phyloP scores from a whole-genome alignment of 2,113 vertebrate species.

The Elephas maximus region DNA sequence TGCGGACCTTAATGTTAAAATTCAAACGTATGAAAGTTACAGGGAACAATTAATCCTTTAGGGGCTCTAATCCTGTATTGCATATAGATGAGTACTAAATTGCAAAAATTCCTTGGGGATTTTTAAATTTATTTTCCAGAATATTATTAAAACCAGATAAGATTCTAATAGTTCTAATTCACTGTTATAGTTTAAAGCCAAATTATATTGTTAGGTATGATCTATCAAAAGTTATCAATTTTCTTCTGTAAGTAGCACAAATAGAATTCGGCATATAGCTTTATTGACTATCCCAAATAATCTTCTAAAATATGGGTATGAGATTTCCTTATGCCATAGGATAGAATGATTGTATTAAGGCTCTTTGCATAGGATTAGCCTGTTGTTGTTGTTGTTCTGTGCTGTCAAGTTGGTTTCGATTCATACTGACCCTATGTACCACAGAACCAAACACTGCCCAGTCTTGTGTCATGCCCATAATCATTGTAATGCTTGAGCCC shows the following conservation, averaged over 20 bases:
- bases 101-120: neutral
- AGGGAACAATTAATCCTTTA: neutral
- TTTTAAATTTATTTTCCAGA: neutral
- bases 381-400: too few relatives aligned
- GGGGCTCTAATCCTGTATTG: neutral
- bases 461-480: too few relatives aligned
- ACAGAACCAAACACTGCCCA: too few relatives aligned
- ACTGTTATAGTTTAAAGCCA: neutral
- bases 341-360: neutral
- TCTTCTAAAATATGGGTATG: neutral
- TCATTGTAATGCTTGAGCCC: too few relatives aligned
- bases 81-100: neutral
- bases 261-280: neutral
- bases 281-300: neutral
- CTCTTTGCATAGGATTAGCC: neutral
- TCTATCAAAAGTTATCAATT: neutral
- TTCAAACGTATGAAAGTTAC: neutral
- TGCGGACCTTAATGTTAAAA: neutral
- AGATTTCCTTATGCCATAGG: neutral
- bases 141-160: neutral
- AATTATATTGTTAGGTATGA: conserved; percentile 6
- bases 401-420: too few relatives aligned
- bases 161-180: neutral
- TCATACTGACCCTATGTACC: too few relatives aligned
- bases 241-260: neutral